These are phyloP conservation scores for Alexandromys oeconomus DNA, from an alignment of 2,797 vertebrate genomes.

Conservation along the genomic window DNA sequence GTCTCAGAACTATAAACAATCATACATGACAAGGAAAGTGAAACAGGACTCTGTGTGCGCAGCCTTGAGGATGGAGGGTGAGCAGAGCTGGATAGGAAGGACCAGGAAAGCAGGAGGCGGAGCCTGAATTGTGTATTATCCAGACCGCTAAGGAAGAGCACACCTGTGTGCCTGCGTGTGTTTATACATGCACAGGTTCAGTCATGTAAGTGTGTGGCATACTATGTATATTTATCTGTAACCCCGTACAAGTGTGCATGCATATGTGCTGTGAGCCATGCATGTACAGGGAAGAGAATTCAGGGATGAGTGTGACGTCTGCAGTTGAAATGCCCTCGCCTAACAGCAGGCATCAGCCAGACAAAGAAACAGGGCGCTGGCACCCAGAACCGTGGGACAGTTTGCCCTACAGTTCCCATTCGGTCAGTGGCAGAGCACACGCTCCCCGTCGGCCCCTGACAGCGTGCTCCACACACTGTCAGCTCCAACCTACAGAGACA, in stretches of 20 bases:
- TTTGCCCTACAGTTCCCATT: background rate
- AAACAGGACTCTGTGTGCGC: background rate
- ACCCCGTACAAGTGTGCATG: background rate
- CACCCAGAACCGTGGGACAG: background rate
- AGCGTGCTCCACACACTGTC: background rate
- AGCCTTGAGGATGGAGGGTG: background rate
- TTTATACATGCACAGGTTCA: background rate
- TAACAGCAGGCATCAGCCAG: background rate
- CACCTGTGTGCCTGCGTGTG: fast-evolving
- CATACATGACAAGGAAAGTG: background rate
- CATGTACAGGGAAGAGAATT: background rate
- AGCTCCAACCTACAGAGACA: background rate
- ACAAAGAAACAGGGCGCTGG: background rate
- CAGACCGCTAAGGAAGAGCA: background rate
- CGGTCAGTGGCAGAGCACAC: background rate
- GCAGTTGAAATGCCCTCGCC: background rate
- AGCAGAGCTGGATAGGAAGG: background rate
- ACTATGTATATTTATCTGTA: background rate
- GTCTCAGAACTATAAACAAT: background rate
- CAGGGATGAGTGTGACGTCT: background rate
- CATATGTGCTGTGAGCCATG: background rate
- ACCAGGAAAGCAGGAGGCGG: background rate
- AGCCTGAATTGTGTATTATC: background rate
- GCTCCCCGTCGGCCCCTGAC: fast-evolving
- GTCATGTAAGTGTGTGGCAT: background rate